These are phyloP conservation scores for Euura saliciscinereae DNA, from an alignment of 1,140 invertebrate species.

Conservation along the genomic window DNA sequence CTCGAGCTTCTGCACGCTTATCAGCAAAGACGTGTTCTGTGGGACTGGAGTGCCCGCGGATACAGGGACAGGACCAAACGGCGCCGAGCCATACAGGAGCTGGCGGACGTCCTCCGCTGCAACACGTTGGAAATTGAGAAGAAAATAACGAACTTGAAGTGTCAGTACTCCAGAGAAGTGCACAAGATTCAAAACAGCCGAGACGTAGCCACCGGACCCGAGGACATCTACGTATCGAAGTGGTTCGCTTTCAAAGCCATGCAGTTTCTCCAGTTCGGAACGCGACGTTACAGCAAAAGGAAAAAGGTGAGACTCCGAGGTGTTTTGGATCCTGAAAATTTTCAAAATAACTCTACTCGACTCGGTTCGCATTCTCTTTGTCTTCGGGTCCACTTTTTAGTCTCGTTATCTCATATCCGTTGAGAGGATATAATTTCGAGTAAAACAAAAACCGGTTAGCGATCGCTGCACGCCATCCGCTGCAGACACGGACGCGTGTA, in stretches of 20 bases:
- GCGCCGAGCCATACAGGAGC: conserved; percentile 55
- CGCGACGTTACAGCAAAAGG: conserved; percentile 37
- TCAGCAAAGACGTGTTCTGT: conserved; percentile 56
- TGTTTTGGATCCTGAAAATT: no score
- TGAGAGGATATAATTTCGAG: no score
- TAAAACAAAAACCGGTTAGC: no score
- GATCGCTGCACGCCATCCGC: no score
- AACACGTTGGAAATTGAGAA: conserved; percentile 60
- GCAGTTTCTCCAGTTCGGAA: conserved; percentile 44
- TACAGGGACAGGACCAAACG: conserved; percentile 57
- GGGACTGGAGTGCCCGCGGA: conserved; percentile 58
- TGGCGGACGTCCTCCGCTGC: conserved; percentile 56
- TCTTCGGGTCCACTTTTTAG: no score
- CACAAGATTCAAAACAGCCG: conserved; percentile 51
- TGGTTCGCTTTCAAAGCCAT: conserved; percentile 46
- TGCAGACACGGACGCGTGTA: no score
- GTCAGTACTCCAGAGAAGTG: conserved; percentile 59
- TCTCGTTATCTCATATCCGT: no score
- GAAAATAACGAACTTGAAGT: conserved; percentile 60
- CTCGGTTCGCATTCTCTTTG: no score
- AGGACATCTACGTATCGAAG: conserved; percentile 44
- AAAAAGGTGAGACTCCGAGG: conserved; percentile 34
- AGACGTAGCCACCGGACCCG: conserved; percentile 30
- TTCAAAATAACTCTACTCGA: no score
- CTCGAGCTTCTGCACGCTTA: conserved; percentile 58